Evolutionary conservation across 2,797 vertebrate species (phyloP).

Genomic region (Poecilia wingei): DNA sequence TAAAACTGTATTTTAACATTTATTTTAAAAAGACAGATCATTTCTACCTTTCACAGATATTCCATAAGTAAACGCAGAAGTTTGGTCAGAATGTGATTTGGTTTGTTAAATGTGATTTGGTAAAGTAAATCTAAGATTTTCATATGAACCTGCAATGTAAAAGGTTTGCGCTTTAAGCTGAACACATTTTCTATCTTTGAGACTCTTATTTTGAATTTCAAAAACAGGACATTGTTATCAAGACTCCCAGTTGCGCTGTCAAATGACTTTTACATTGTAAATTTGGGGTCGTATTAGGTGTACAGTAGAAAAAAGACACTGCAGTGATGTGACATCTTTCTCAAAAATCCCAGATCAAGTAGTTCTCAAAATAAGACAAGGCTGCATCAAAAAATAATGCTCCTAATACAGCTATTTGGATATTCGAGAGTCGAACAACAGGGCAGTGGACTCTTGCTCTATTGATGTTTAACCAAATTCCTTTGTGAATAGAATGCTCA

Average conservation of each 20-base stretch:
- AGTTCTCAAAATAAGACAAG: not conserved
- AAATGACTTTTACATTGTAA: not conserved
- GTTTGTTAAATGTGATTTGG: not conserved
- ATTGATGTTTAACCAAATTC: slow-evolving; percentile 74
- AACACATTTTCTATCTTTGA: not conserved
- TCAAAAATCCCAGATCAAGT: not conserved
- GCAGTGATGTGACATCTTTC: not conserved
- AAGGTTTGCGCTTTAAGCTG: not conserved
- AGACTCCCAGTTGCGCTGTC: not conserved
- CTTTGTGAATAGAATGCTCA: slow-evolving; percentile 61
- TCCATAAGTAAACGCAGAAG: no score
- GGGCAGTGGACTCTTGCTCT: slow-evolving; percentile 54
- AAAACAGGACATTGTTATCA: not conserved
- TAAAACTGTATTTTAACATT: no score
- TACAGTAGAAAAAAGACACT: not conserved
- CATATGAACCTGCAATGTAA: not conserved
- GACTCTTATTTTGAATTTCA: not conserved
- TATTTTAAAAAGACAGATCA: no score
- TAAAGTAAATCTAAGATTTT: not conserved
- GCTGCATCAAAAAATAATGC: not conserved
- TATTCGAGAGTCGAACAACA: slow-evolving; percentile 17
- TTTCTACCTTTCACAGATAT: no score
- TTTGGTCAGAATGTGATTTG: not conserved
- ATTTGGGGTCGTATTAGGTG: not conserved
- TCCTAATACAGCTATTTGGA: slow-evolving; percentile 7